Evolutionary conservation across 1,140 invertebrate genomes (phyloP), one percentile per base, ranked within the genome.

Genomic region (Temnothorax longispinosus): DNA sequence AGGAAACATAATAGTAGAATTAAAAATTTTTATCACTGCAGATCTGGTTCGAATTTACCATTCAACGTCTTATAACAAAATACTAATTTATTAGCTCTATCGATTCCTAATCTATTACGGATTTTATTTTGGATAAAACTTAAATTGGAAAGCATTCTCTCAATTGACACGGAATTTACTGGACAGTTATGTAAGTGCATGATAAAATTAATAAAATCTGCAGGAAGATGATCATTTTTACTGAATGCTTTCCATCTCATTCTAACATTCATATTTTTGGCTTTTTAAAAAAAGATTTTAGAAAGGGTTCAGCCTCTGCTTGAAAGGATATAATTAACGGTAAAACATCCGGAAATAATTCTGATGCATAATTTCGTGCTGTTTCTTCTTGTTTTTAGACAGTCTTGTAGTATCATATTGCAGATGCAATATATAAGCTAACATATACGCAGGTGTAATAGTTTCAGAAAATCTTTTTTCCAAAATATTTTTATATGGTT

Each of bases 181-280:
- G n/a, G 21, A 71, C n/a, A 27, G 21, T 44, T 50, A 50, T 47
- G 4, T 32, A 71, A 50, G 13, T 50, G 21, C 5, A 15, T 18
- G 13, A 44, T 5, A 71, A 50, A 71, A 50, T 21, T 50, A 50
- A 71, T 27, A 3, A 71, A 32, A 15, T 71, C 21, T 50, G 44
- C 13, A 27, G 38, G 35, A 8, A 71, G 18, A 64, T 64, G 7
- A 72, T 27, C 18, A 72, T 10, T 72, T 72, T 72, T 52, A 47
- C n/a, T 2, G 38, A 69, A 47, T 47, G 67, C 67, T 69, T 69
- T 69, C 13, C 11, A 69, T 2, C 38, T 47, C n/a, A 11, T 44
- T 69, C 38, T 69, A n/a, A 44, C 65, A 69, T 69, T 69, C 5
- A 27, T 44, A 69, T 69, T 69, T 69, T 10, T 69, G 11, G 38